Evolutionary conservation across 2,888 invertebrate genomes (phyloP).

Genomic region (Ormyrus nitidulus): DNA sequence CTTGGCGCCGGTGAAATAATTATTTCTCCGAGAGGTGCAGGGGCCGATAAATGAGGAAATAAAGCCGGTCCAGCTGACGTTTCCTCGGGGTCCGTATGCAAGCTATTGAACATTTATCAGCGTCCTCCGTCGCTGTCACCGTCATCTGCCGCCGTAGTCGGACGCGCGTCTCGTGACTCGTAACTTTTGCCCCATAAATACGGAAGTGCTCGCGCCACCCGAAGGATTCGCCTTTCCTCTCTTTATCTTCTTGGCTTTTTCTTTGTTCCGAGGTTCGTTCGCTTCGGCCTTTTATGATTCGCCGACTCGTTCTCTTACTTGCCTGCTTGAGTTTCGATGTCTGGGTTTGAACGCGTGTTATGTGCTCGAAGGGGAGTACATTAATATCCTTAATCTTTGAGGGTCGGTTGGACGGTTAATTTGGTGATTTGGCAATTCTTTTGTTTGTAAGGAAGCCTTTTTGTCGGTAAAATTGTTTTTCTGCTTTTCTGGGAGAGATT

Average conservation of each 20-base stretch:
- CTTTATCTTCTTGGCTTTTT: not conserved
- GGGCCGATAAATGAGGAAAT: conserved; percentile 12
- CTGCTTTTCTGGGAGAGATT: too few species aligned
- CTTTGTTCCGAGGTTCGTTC: not conserved
- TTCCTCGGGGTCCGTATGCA: conserved; percentile 9
- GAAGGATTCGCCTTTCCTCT: conserved; percentile 1
- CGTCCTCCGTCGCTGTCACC: not conserved
- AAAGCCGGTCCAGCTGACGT: conserved; percentile 11
- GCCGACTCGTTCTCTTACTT: too few species aligned
- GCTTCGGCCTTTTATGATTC: conserved; percentile 12
- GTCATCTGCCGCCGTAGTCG: conserved; percentile 39
- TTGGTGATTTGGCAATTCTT: too few species aligned
- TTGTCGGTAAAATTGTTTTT: too few species aligned
- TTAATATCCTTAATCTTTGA: too few species aligned
- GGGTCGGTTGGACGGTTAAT: too few species aligned
- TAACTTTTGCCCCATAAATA: conserved; percentile 45
- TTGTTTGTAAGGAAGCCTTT: too few species aligned
- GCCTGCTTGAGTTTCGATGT: too few species aligned
- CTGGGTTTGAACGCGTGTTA: too few species aligned
- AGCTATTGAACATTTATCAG: conserved; percentile 33
- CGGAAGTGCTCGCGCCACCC: conserved; percentile 25
- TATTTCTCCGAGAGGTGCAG: too few species aligned
- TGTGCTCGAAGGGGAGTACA: too few species aligned
- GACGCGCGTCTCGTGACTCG: conserved; percentile 33
- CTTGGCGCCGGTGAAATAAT: too few species aligned